Conservation (phyloP, 2,797 vertebrate species). For the Bradypus variegatus region DNA sequence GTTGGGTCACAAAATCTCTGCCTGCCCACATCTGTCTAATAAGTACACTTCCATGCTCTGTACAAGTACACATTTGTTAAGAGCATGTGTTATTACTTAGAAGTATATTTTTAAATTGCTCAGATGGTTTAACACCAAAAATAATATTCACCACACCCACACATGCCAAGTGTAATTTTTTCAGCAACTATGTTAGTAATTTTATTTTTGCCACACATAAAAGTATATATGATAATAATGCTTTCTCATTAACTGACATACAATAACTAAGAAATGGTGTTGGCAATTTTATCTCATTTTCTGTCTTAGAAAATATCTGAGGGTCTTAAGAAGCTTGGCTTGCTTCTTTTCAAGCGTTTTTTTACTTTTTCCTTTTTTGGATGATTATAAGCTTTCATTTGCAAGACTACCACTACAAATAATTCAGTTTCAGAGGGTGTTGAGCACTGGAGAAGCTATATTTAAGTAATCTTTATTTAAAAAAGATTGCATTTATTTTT, state of each 20-base stretch:
- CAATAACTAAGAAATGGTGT: not conserved
- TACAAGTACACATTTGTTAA: not conserved
- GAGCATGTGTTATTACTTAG: not conserved
- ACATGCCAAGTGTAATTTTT: not conserved
- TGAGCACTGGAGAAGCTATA: not conserved
- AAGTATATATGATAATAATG: not conserved
- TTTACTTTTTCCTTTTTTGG: not conserved
- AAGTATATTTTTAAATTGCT: not conserved
- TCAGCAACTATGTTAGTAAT: not conserved
- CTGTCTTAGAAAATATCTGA: conserved; percentile 24
- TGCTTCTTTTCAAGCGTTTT: not conserved
- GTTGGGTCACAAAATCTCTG: not conserved
- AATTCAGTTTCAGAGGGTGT: not conserved
- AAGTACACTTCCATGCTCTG: not conserved
- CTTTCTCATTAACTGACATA: not conserved
- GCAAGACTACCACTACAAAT: not conserved
- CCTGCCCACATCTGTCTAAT: not conserved
- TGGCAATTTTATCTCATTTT: not conserved
- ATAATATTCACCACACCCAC: not conserved
- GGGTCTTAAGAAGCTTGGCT: not conserved
- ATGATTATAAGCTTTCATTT: not conserved
- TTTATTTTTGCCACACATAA: not conserved
- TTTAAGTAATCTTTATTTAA: not conserved
- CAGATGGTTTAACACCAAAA: not conserved
- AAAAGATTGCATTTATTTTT: not conserved